Conservation (phyloP, 2,888 invertebrate species). For the Eilema griseolum region DNA sequence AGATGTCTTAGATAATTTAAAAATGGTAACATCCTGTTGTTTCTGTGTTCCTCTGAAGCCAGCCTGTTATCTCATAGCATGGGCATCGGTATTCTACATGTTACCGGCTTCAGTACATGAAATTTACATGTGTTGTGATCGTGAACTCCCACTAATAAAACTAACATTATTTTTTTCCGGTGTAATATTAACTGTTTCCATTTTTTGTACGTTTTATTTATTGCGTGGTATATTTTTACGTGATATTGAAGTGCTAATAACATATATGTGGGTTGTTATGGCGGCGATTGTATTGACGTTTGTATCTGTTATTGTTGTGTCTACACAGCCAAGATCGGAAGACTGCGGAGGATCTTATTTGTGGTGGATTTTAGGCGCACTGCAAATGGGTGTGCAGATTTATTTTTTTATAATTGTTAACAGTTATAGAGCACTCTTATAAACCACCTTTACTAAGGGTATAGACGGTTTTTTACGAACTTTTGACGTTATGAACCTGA, state of each 20-base stretch:
- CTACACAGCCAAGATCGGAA: neutral
- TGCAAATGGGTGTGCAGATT: neutral
- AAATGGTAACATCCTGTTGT: neutral
- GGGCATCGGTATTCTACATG: neutral
- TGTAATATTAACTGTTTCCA: neutral
- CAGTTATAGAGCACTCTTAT: slow-evolving; percentile 7
- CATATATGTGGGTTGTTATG: neutral
- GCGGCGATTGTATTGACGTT: neutral
- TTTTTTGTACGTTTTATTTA: slow-evolving; percentile 1
- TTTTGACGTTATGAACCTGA: too few species aligned
- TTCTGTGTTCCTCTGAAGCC: neutral
- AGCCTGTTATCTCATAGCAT: neutral
- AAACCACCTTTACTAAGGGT: too few species aligned
- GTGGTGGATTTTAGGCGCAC: neutral
- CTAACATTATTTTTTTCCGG: neutral
- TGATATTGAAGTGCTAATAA: neutral
- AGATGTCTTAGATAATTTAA: neutral
- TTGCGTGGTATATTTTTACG: neutral
- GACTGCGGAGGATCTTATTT: neutral
- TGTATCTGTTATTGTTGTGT: neutral
- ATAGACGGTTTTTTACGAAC: too few species aligned
- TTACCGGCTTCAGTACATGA: neutral
- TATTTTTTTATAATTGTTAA: slow-evolving; percentile 13
- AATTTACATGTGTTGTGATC: neutral
- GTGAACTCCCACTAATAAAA: neutral